Percentiles rank a stretch among this genome's conserved stretches.
Conservation (phyloP, 1,140 invertebrate genomes). For the Drosophila pandora region DNA sequence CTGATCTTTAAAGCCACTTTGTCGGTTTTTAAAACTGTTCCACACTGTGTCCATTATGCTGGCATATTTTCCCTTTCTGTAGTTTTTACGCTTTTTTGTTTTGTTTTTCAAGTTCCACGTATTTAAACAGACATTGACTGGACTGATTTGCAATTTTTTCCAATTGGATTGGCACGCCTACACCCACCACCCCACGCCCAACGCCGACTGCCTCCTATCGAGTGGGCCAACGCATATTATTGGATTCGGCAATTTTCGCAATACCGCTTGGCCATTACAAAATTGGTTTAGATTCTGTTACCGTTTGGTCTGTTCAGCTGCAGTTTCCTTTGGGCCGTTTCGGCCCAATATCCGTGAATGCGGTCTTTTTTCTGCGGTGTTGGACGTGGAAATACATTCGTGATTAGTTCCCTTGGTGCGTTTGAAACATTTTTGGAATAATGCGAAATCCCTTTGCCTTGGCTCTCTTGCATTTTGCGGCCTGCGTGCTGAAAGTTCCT, state of each 20-base stretch:
- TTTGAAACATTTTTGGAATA: constrained; percentile 36
- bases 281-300: constrained; percentile 34
- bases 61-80: not conserved
- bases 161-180: constrained; percentile 41
- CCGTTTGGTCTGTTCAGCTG: constrained; percentile 4
- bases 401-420: constrained; percentile 40
- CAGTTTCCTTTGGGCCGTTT: not conserved
- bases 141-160: constrained; percentile 45
- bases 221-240: constrained; percentile 26
- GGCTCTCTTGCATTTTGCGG: constrained; percentile 27
- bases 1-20: constrained; percentile 24
- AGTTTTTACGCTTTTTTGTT: not conserved
- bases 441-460: constrained; percentile 4
- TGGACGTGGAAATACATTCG: constrained; percentile 28
- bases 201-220: not conserved
- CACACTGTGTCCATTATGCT: constrained; percentile 18
- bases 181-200: not conserved
- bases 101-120: constrained; percentile 6
- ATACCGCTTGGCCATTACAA: constrained; percentile 28
- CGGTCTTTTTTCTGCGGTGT: constrained; percentile 10
- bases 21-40: constrained; percentile 16
- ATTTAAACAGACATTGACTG: constrained; percentile 25
- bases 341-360: constrained; percentile 1
- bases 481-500: constrained; percentile 20
- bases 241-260: constrained; percentile 37